Conservation (phyloP, 2,113 vertebrate species). For the Lepisosteus osseus region DNA sequence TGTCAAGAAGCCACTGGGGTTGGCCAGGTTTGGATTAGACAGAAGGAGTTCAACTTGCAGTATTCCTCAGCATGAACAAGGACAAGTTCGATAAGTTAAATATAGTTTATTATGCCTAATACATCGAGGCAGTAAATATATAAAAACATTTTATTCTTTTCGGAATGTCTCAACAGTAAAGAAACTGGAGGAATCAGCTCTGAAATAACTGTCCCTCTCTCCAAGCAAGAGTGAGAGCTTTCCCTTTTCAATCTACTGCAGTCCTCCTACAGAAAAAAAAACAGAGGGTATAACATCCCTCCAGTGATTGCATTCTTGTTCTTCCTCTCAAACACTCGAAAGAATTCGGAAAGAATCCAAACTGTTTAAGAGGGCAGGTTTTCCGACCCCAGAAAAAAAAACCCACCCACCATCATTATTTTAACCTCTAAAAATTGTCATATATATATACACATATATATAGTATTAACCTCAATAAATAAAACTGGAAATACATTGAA, state of each 20-base stretch:
- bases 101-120: slow-evolving; percentile 60
- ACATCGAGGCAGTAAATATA: slow-evolving; percentile 44
- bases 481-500: no score
- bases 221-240: slow-evolving; percentile 30
- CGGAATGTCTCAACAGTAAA: slow-evolving; percentile 55
- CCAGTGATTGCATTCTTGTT: background rate
- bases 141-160: slow-evolving; percentile 54
- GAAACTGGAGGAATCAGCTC: slow-evolving; percentile 46
- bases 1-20: no score
- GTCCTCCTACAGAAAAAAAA: slow-evolving; percentile 29
- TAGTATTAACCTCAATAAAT: no score
- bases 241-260: slow-evolving; percentile 37
- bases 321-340: background rate
- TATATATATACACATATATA: no score
- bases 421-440: background rate
- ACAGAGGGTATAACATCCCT: background rate
- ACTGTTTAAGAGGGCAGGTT: background rate
- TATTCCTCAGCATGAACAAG: background rate
- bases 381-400: background rate
- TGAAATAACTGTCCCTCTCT: slow-evolving; percentile 54
- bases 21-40: no score
- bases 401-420: background rate
- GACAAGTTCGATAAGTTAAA: slow-evolving; percentile 33
- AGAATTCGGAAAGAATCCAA: background rate
- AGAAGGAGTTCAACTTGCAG: no score